Evolutionary conservation across 1,140 invertebrate genomes (phyloP).

Genomic region (Mamestra configurata): DNA sequence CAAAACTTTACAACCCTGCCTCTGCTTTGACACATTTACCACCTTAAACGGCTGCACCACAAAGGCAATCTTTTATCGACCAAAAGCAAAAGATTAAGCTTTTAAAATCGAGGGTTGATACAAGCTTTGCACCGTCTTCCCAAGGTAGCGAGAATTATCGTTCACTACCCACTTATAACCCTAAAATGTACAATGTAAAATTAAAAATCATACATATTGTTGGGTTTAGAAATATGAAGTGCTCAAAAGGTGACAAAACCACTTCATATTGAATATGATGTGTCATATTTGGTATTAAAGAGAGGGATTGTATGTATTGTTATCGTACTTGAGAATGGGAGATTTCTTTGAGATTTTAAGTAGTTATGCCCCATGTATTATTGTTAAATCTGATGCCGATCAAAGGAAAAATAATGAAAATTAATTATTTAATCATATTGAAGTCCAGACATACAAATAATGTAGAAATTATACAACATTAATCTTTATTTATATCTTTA

Average conservation of each 20-base stretch:
- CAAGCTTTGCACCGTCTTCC: slow-evolving; percentile 23
- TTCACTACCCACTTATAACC: slow-evolving; percentile 72
- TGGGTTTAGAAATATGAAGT: slow-evolving; percentile 56
- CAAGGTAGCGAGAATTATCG: slow-evolving; percentile 34
- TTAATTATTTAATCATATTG: no score
- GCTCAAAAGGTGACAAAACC: slow-evolving; percentile 65
- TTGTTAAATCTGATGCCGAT: no score
- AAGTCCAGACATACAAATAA: background rate
- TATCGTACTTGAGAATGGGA: background rate
- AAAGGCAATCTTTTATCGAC: background rate
- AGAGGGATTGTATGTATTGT: background rate
- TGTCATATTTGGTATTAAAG: slow-evolving; percentile 68
- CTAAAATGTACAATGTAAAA: slow-evolving; percentile 58
- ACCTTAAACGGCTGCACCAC: background rate
- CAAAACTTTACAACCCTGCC: slow-evolving; percentile 1
- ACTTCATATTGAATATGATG: slow-evolving; percentile 73
- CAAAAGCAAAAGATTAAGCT: slow-evolving; percentile 41
- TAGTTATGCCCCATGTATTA: no score
- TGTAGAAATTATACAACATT: slow-evolving; percentile 5
- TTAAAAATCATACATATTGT: slow-evolving; percentile 61
- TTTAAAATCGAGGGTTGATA: background rate
- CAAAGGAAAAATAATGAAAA: no score
- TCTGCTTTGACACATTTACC: background rate
- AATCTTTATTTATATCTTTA: slow-evolving; percentile 10
- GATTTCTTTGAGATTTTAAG: background rate